Evolutionary conservation across 2,113 vertebrate genomes (phyloP).

Genomic region (Microcebus tavaratra): DNA sequence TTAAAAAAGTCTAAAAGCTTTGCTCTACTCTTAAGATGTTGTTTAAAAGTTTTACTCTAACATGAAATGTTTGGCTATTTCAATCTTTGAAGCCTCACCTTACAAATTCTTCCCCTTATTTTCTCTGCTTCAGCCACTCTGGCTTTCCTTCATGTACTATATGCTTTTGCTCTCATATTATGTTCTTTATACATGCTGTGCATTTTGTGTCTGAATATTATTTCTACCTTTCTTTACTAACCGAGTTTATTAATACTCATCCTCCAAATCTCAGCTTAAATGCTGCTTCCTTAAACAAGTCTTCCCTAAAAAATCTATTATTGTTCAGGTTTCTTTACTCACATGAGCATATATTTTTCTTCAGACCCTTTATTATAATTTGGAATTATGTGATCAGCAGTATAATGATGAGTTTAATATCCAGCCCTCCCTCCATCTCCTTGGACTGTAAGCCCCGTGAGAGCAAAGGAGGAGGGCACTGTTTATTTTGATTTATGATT

Average conservation of each 20-base stretch:
- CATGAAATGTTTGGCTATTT: background rate
- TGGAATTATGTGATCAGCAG: background rate
- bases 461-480: background rate
- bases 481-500: background rate
- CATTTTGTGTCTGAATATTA: background rate
- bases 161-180: background rate
- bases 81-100: background rate
- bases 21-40: background rate
- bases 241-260: background rate
- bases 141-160: background rate
- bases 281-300: background rate
- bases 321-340: background rate
- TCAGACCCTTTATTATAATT: background rate
- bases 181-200: background rate
- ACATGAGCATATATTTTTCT: background rate
- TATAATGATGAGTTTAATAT: background rate
- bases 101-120: background rate
- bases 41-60: background rate
- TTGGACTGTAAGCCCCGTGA: background rate
- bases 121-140: background rate
- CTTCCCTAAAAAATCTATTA: background rate
- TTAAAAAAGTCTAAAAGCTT: background rate
- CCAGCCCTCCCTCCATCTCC: too few relatives aligned
- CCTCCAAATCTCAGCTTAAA: background rate
- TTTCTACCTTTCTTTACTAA: background rate